A percentile compares a stretch with the other conserved stretches of the same genome.
These are phyloP conservation scores for Lepidurus couesii DNA, from an alignment of 1,140 invertebrate species.

Conservation along the genomic window DNA sequence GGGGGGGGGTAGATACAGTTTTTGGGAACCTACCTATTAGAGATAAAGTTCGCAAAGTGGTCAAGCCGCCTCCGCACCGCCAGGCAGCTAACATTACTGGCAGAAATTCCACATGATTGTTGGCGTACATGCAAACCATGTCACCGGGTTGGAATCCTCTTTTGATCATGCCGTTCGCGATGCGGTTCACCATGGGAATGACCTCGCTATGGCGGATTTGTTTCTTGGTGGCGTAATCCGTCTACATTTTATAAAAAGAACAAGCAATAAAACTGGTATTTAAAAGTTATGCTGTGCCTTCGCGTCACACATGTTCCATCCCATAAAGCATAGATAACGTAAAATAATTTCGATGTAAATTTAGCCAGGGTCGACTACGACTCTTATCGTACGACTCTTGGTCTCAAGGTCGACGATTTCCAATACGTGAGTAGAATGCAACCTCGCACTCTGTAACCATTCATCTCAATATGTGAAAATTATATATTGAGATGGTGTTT, in stretches of 20 bases:
- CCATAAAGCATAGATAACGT: too few species aligned
- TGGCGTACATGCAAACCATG: constrained; percentile 5
- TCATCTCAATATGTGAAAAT: too few species aligned
- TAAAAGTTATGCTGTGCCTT: too few species aligned
- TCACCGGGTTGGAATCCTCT: not conserved
- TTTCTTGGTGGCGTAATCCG: constrained; percentile 5
- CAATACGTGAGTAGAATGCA: too few species aligned
- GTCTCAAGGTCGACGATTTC: too few species aligned
- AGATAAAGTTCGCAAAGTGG: not conserved
- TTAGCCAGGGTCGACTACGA: too few species aligned
- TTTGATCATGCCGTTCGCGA: not conserved
- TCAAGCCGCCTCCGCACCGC: not conserved
- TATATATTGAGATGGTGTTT: too few species aligned
- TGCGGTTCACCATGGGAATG: constrained; percentile 1
- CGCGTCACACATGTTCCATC: too few species aligned
- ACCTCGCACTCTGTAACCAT: too few species aligned
- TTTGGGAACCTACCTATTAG: not conserved
- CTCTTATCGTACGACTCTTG: too few species aligned
- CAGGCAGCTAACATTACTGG: not conserved
- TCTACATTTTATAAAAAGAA: not conserved
- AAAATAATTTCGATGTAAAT: too few species aligned
- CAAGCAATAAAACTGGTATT: not conserved
- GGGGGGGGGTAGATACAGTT: too few species aligned
- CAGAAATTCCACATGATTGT: not conserved
- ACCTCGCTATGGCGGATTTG: not conserved